Conservation (phyloP, 2,113 vertebrate genomes). For the Dicerorhinus sumatrensis region DNA sequence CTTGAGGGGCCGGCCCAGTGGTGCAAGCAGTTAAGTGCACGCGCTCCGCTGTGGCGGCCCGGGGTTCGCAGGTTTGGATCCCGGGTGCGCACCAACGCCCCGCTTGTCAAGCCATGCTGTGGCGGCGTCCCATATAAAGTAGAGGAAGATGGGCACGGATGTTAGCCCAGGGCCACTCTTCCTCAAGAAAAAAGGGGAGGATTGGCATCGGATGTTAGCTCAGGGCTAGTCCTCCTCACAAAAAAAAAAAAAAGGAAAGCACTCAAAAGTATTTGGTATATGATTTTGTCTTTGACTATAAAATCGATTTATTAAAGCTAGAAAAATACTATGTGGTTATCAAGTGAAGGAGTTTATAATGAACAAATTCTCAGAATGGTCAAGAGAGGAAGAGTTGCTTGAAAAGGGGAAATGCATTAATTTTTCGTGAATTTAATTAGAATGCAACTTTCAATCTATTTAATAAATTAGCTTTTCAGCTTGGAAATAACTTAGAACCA, state of each 20-base stretch:
- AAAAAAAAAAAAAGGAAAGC: background rate
- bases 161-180: too few relatives aligned
- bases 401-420: background rate
- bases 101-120: too few relatives aligned
- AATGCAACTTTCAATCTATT: background rate
- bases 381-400: background rate
- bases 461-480: background rate
- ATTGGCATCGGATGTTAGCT: too few relatives aligned
- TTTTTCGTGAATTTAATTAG: background rate
- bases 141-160: too few relatives aligned
- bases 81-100: too few relatives aligned
- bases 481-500: conserved; percentile 39
- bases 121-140: too few relatives aligned
- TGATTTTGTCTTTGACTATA: background rate
- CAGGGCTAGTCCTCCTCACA: too few relatives aligned
- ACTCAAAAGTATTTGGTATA: fast-evolving
- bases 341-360: background rate
- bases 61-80: too few relatives aligned
- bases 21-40: too few relatives aligned
- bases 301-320: background rate
- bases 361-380: background rate
- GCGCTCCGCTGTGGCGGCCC: too few relatives aligned
- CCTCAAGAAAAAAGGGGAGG: too few relatives aligned
- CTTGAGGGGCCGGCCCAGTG: too few relatives aligned
- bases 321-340: background rate